These are phyloP conservation scores for Lasioglossum oenotherae DNA, from an alignment of 2,888 invertebrate species.

Conservation along the genomic window DNA sequence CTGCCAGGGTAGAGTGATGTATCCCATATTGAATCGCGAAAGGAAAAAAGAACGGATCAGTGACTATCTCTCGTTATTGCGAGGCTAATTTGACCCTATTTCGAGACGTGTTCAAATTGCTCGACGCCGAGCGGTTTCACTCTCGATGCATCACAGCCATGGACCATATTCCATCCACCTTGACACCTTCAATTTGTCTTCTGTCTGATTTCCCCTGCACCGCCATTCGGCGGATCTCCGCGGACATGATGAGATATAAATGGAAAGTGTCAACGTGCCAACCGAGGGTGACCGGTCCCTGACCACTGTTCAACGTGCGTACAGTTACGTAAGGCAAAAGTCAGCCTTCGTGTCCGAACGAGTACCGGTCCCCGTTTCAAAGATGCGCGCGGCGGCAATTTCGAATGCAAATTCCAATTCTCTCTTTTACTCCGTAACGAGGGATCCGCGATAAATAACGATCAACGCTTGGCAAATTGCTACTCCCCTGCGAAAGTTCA, in stretches of 20 bases:
- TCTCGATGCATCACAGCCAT: slow-evolving; percentile 48
- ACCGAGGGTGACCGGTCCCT: slow-evolving; percentile 52
- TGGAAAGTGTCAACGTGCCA: slow-evolving; percentile 77
- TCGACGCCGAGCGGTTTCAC: slow-evolving; percentile 49
- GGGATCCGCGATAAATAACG: slow-evolving; percentile 76
- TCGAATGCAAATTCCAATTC: slow-evolving; percentile 72
- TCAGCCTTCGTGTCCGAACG: slow-evolving; percentile 14
- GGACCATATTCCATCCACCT: slow-evolving; percentile 53
- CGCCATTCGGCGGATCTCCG: slow-evolving; percentile 49
- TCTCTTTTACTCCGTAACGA: slow-evolving; percentile 41
- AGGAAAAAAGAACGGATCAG: background rate
- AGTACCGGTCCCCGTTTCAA: slow-evolving; percentile 25
- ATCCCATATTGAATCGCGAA: slow-evolving; percentile 3
- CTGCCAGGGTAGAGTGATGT: too few species aligned
- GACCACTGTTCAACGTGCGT: slow-evolving; percentile 65
- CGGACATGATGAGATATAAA: slow-evolving; percentile 73
- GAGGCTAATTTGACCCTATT: slow-evolving; percentile 11
- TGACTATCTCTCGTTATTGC: slow-evolving; percentile 3
- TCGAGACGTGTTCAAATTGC: slow-evolving; percentile 32
- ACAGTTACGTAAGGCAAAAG: slow-evolving; percentile 66
- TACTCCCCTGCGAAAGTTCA: slow-evolving; percentile 32
- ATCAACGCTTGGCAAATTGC: slow-evolving; percentile 72
- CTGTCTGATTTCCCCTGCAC: slow-evolving; percentile 31
- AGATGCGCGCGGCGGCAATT: slow-evolving; percentile 66
- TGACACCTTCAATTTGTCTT: slow-evolving; percentile 65